Percentiles rank a stretch among this genome's conserved stretches.
These are phyloP conservation scores for Sakesphorus luctuosus DNA, from an alignment of 2,113 vertebrate genomes.

Conservation along the genomic window DNA sequence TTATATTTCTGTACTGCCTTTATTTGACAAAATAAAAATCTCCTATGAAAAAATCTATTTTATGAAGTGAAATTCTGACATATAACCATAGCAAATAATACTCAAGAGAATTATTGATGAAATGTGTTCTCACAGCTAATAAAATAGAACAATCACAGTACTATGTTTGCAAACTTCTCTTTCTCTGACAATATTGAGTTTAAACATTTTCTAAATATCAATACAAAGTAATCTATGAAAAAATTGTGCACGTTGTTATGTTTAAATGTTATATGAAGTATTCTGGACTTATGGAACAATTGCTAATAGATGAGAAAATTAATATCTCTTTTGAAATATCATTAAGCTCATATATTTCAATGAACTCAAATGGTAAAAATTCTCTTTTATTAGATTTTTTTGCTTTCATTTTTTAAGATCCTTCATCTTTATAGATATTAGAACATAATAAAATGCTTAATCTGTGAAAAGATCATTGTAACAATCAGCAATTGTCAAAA, in stretches of 20 bases:
- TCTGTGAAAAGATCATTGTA: background rate
- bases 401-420: background rate
- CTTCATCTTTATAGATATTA: background rate
- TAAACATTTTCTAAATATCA: background rate
- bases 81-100: background rate
- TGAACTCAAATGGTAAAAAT: background rate
- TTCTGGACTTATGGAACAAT: background rate
- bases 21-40: background rate
- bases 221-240: background rate
- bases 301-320: background rate
- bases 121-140: background rate
- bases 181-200: background rate
- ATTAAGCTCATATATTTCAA: background rate
- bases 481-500: background rate
- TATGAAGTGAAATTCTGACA: background rate
- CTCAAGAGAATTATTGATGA: background rate
- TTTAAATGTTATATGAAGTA: background rate
- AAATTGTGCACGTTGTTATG: background rate
- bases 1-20: background rate
- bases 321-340: background rate
- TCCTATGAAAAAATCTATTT: background rate
- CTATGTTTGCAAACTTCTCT: background rate
- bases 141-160: background rate
- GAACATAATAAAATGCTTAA: background rate
- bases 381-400: accelerated